phyloP scores from a whole-genome alignment of 2,797 vertebrate genomes.

The Peromyscus attwateri region DNA sequence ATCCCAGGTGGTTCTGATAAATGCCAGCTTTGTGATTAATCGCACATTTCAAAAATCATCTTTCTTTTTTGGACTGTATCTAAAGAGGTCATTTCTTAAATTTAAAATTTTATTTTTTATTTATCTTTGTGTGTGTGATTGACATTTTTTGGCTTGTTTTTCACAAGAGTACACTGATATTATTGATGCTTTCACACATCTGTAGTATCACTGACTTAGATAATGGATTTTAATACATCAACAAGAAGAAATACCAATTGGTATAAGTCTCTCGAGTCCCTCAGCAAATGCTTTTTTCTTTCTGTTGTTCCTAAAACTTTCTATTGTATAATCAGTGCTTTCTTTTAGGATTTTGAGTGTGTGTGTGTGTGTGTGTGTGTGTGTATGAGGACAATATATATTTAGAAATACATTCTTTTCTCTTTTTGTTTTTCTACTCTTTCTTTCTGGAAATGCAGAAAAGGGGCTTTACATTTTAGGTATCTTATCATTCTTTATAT shows the following conservation, averaged over 20 bases:
- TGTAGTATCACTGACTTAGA: neutral
- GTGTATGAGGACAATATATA: neutral
- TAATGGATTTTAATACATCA: neutral
- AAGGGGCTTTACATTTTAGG: neutral
- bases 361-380: too few relatives aligned
- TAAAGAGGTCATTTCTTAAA: neutral
- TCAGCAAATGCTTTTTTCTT: neutral
- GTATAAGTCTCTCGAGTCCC: neutral
- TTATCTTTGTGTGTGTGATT: neutral
- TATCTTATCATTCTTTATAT: neutral
- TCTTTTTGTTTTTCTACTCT: neutral
- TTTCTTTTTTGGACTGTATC: neutral
- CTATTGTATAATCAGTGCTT: neutral
- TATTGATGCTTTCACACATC: neutral
- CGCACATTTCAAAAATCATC: neutral
- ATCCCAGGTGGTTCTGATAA: neutral
- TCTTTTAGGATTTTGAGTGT: neutral
- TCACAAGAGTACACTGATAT: neutral
- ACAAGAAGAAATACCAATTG: neutral
- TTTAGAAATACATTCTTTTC: neutral
- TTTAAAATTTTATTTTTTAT: neutral
- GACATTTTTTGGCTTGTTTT: neutral
- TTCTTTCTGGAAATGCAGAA: neutral
- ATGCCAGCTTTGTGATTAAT: constrained; percentile 13
- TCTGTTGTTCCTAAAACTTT: neutral